Evolutionary conservation across 2,888 invertebrate species (phyloP), one percentile per base, ranked within the genome.

Genomic region (Hypercompe scribonia): DNA sequence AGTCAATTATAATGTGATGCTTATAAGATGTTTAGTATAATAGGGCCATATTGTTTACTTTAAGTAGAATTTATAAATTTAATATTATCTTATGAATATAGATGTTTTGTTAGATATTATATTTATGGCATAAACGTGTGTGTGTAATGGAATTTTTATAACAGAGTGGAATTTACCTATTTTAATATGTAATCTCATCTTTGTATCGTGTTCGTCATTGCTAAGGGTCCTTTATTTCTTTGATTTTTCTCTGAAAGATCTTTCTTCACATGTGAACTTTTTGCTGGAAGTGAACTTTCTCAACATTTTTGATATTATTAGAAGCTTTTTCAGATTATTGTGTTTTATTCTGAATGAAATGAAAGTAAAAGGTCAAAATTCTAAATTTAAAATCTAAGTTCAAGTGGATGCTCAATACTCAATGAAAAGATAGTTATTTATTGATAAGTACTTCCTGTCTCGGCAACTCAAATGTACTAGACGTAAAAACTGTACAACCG

Each of bases 11-110:
- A 70, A 69, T n/a, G n/a, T n/a, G n/a, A n/a, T n/a, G 65, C 34
- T 46, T 68, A 63, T 63, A 64, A 58, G 31, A 46, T 58, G 13
- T 66, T 71, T 58, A 65, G 39, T 54, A 64, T 68, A 50, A 68
- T 50, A 31, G 50, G 10, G 54, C 15, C 54, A 54, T 58, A 54
- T 67, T 72, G 67, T 72, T 72, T 63, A 68, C 72, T 72, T 68
- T 50, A 15, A 58, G 39, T 63, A 34, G 11, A 65, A 58, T 58
- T 36, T 39, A 28, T 31, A 54, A 58, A 66, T 39, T 58, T 34
- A 31, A 58, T 39, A 46, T 31, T 39, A 31, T n/a, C n/a, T 54
- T 11, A 33, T 50, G 34, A 42, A 66, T 39, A n/a, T n/a, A 36
- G 15, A 34, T n/a, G 36, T 65, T 65, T 34, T 65, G n/a, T 63